phyloP scores from a whole-genome alignment of 2,113 vertebrate species.

The Bucco capensis region DNA sequence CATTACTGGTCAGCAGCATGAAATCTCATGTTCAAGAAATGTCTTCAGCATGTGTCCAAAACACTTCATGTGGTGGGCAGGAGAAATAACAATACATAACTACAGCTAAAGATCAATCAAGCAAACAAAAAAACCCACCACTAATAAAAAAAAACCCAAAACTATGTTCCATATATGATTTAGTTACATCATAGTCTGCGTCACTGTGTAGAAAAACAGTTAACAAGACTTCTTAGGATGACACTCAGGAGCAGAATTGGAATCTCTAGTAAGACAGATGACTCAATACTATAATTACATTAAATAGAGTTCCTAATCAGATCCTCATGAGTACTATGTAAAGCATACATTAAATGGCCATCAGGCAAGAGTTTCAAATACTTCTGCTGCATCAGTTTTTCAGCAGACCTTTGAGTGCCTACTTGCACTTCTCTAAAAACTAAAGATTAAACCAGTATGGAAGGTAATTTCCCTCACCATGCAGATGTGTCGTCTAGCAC shows the following conservation, averaged over 20 bases:
- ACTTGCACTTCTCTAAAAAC: not conserved
- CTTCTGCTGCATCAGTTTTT: not conserved
- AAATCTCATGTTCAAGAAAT: not conserved
- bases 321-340: not conserved
- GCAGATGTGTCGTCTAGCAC: not conserved
- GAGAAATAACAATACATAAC: not conserved
- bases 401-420: not conserved
- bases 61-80: not conserved
- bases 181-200: not conserved
- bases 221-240: not conserved
- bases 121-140: not conserved
- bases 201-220: not conserved
- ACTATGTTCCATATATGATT: not conserved
- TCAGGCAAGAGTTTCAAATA: not conserved
- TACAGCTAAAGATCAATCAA: not conserved
- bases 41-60: not conserved
- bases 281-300: not conserved
- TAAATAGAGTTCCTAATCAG: not conserved
- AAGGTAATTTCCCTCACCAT: rapidly evolving
- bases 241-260: not conserved
- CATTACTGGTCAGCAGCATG: not conserved
- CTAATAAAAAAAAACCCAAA: not conserved
- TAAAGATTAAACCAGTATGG: rapidly evolving
- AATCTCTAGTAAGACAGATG: not conserved
- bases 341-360: not conserved